phyloP scores from a whole-genome alignment of 2,113 vertebrate genomes.

The Ptilorrhoa leucosticta region DNA sequence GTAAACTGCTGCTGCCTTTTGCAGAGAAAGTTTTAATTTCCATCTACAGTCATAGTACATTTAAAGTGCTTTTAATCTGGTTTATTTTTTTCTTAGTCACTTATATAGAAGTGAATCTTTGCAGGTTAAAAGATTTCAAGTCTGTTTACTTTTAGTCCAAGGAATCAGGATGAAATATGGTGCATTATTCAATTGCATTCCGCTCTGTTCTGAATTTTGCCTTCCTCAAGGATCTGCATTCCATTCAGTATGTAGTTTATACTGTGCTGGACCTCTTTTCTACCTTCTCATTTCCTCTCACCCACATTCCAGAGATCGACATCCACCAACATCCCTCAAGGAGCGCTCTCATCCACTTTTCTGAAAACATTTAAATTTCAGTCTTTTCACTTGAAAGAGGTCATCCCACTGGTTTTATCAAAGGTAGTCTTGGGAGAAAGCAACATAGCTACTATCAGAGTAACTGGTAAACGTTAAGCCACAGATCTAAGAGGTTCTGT shows the following conservation, averaged over 20 bases:
- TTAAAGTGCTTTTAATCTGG: not conserved
- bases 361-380: not conserved
- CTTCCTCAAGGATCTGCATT: not conserved
- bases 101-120: not conserved
- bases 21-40: not conserved
- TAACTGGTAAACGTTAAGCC: not conserved
- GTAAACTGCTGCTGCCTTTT: not conserved
- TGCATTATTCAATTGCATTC: not conserved
- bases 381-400: not conserved
- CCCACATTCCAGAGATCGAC: not conserved
- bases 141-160: not conserved
- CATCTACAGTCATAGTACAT: not conserved
- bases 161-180: not conserved
- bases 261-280: not conserved
- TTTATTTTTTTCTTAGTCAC: not conserved
- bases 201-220: not conserved
- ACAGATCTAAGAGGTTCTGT: not conserved
- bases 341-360: not conserved
- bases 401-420: not conserved
- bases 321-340: not conserved
- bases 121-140: not conserved
- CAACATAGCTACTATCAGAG: not conserved
- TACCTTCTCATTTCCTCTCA: not conserved
- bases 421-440: not conserved
- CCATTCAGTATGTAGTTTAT: not conserved